Percentiles rank a stretch among this genome's conserved stretches.
Conservation (phyloP, 2,797 vertebrate species). For the Choloepus didactylus region DNA sequence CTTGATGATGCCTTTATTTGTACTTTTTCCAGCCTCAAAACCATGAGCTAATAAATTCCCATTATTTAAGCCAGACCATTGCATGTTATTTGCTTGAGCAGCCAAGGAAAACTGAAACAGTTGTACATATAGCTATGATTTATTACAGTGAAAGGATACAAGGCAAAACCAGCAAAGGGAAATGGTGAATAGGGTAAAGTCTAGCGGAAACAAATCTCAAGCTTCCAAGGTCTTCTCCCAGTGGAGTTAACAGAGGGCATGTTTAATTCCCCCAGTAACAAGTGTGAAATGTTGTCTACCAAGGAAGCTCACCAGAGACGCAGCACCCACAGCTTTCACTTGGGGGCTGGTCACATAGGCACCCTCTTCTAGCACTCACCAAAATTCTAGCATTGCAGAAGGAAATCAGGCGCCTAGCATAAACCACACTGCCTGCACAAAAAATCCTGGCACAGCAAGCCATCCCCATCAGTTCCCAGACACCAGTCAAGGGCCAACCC, state of each 20-base stretch:
- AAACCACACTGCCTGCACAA: not conserved
- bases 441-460: not conserved
- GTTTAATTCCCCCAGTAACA: not conserved
- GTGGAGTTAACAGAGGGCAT: not conserved
- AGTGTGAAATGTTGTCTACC: not conserved
- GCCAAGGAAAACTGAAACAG: too few species aligned
- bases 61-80: too few species aligned
- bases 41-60: too few species aligned
- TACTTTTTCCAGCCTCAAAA: too few species aligned
- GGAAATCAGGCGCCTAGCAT: not conserved
- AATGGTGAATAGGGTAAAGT: not conserved
- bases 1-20: too few species aligned
- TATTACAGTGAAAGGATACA: conserved; percentile 1
- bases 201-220: not conserved
- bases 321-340: not conserved
- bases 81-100: too few species aligned
- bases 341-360: not conserved
- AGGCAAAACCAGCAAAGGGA: conserved; percentile 2
- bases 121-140: not conserved
- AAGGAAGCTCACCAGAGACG: not conserved
- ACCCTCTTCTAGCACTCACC: not conserved
- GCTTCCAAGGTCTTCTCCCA: not conserved
- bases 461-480: not conserved
- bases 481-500: not conserved
- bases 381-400: not conserved